These are phyloP conservation scores for Camponotus pennsylvanicus DNA, from an alignment of 1,140 invertebrate species.

Conservation along the genomic window DNA sequence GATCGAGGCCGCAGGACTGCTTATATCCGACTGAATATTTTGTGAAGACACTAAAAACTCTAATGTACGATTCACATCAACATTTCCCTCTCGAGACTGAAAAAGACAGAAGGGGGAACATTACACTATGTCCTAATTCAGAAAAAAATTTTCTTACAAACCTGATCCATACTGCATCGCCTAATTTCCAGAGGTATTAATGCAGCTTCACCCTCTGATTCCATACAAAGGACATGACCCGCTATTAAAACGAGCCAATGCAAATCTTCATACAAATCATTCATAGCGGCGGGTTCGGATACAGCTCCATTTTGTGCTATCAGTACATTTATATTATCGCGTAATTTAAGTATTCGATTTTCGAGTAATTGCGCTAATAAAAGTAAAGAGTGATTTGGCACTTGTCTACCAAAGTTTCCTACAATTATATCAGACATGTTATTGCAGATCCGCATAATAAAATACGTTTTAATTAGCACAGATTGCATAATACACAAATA, in stretches of 20 bases:
- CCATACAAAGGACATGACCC: constrained; percentile 91
- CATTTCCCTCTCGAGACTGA: constrained; percentile 75
- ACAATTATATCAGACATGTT: constrained; percentile 41
- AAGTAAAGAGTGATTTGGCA: constrained; percentile 87
- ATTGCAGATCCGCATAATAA: not conserved
- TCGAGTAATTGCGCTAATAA: constrained; percentile 89
- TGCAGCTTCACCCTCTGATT: constrained; percentile 91
- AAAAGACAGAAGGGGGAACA: constrained; percentile 26
- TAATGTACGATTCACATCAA: constrained; percentile 83
- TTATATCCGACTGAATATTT: constrained; percentile 85
- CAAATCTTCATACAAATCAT: constrained; percentile 93
- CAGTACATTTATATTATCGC: constrained; percentile 89
- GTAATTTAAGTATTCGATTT: constrained; percentile 88
- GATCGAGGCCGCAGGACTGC: constrained; percentile 85
- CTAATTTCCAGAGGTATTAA: constrained; percentile 93
- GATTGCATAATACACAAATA: constrained; percentile 64
- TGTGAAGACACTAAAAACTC: constrained; percentile 86
- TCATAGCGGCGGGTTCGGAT: constrained; percentile 86
- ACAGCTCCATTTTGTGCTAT: constrained; percentile 86
- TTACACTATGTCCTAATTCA: not conserved
- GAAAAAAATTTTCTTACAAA: constrained; percentile 54
- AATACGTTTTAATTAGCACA: constrained; percentile 25
- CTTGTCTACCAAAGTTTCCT: constrained; percentile 85
- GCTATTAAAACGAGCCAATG: constrained; percentile 95
- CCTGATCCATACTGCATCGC: constrained; percentile 89